Evolutionary conservation across 1,140 invertebrate species (phyloP).

Genomic region (Megalonaias nervosa): DNA sequence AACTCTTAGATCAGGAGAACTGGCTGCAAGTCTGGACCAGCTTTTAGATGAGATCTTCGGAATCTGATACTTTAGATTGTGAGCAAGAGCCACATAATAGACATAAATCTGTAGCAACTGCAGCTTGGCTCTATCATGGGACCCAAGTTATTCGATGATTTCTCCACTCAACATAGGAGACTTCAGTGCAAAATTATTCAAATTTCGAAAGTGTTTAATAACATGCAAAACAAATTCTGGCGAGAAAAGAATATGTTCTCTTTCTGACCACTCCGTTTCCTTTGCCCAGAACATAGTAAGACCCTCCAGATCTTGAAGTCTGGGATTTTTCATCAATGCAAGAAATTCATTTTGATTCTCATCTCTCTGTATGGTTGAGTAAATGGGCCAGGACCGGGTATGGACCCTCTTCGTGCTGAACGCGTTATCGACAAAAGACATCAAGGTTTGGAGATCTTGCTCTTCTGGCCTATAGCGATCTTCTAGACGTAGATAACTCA

Average conservation of each 20-base stretch:
- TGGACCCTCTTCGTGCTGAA: constrained; percentile 37
- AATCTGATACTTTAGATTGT: constrained; percentile 15
- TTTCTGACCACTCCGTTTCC: constrained; percentile 38
- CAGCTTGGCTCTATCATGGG: constrained; percentile 28
- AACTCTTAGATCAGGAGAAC: no score
- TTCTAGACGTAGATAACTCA: constrained; percentile 33
- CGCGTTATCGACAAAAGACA: constrained; percentile 38
- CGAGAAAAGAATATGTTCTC: constrained; percentile 32
- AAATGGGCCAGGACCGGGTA: constrained; percentile 49
- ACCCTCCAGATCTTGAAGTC: constrained; percentile 39
- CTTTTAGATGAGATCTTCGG: constrained; percentile 26
- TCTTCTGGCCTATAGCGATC: constrained; percentile 38
- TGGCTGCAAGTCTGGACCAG: constrained; percentile 19
- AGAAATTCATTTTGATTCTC: constrained; percentile 35
- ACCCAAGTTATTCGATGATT: constrained; percentile 37
- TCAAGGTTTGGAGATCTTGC: constrained; percentile 24
- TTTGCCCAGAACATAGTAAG: constrained; percentile 46
- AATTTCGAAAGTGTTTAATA: constrained; percentile 33
- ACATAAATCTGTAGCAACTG: constrained; percentile 40
- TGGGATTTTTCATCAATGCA: constrained; percentile 35
- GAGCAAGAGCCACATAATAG: constrained; percentile 25
- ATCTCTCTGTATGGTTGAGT: constrained; percentile 23
- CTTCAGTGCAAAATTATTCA: constrained; percentile 42
- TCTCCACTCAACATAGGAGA: constrained; percentile 47
- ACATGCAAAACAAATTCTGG: constrained; percentile 2